Evolutionary conservation across 1,140 invertebrate genomes (phyloP), one percentile per base, ranked within the genome.

Genomic region (Cydia amplana): DNA sequence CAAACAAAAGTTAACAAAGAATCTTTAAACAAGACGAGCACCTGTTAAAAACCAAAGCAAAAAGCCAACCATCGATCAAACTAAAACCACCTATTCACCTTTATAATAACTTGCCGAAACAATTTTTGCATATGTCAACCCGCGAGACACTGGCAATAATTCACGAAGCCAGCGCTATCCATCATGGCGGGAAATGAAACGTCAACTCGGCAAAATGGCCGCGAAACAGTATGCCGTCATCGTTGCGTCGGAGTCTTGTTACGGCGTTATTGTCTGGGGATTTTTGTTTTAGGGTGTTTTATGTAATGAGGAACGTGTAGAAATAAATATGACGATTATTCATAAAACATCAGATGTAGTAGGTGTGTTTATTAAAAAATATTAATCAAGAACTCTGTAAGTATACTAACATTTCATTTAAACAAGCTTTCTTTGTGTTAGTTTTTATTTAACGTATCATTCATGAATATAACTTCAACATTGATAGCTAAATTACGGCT

Each of bases 101-200:
- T 85, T 87, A 79, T 86, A 83, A 85, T 88, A 83, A 87, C 77
- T 86, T 89, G 79, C 82, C 85, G 83, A 91, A 86, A 90, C 88
- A 90, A 89, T 90, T 91, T 91, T 91, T 91, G 89, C 89, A 91
- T 91, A 89, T 90, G 89, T 89, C 89, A 87, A 90, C 84, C 80
- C 79, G 16, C 55, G 80, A 73, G 85, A 83, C 78, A 74, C 83
- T 83, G 83, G 85, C 85, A 83, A 90, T 91, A 88, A 83, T 83
- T 91, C 86, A 89, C 77, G 78, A 80, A 67, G 82, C 43, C 78
- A 81, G 80, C 78, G 81, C 80, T 78, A 91, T 91, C 87, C 85
- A 88, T 91, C 89, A 90, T 91, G 88, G 85, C 85, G 87, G 83
- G 80, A 85, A 90, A 89, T 91, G 85, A 91, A 87, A 85, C 90